These are phyloP conservation scores for Philereme transversata DNA, from an alignment of 2,888 invertebrate species.

Conservation along the genomic window DNA sequence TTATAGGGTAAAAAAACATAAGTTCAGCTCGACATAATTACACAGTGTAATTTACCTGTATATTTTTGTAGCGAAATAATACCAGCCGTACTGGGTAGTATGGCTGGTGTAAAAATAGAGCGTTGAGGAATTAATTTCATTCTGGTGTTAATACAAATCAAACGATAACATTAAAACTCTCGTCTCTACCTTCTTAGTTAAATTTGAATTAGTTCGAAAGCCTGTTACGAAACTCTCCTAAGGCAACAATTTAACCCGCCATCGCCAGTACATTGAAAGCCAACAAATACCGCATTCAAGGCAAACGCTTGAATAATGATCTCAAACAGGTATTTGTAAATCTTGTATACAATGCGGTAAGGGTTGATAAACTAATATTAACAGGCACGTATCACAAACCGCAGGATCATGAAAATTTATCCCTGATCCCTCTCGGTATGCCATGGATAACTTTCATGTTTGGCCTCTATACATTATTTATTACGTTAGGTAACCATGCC, in stretches of 20 bases:
- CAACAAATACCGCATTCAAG: slow-evolving; percentile 34
- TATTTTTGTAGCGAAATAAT: no score
- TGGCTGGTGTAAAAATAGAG: no score
- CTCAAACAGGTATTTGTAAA: slow-evolving; percentile 61
- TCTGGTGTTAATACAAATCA: no score
- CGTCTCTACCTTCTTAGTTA: no score
- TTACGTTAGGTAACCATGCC: slow-evolving; percentile 65
- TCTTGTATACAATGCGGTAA: slow-evolving; percentile 66
- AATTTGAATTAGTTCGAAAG: neutral
- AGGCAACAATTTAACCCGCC: slow-evolving; percentile 10
- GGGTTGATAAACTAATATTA: slow-evolving; percentile 80
- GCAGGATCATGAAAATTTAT: slow-evolving; percentile 81
- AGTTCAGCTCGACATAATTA: no score
- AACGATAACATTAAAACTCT: no score
- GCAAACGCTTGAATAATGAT: slow-evolving; percentile 48
- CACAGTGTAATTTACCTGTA: no score
- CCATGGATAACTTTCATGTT: slow-evolving; percentile 76
- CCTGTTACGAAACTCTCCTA: slow-evolving; percentile 1
- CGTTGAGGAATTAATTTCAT: no score
- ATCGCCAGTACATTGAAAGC: slow-evolving; percentile 3
- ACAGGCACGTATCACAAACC: slow-evolving; percentile 76
- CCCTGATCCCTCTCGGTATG: slow-evolving; percentile 69
- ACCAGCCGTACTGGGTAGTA: no score
- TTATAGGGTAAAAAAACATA: no score
- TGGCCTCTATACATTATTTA: slow-evolving; percentile 79